Base-by-base conservation (phyloP, 2,113 vertebrate species). In the Gobiocypris rarus region DNA sequence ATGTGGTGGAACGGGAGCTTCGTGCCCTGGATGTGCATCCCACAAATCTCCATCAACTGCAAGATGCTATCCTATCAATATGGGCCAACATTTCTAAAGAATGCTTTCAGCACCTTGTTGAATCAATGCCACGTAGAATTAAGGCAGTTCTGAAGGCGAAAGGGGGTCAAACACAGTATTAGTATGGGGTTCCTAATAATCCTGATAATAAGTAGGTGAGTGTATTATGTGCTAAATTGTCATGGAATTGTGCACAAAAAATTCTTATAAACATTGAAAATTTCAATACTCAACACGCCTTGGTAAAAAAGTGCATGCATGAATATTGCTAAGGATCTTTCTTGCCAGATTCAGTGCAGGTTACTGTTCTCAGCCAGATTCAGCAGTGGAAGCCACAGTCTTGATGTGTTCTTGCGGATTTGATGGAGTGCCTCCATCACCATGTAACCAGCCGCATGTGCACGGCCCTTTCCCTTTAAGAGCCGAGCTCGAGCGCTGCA, bases 401-500 rank as follows among this genome's bases (percentile, higher is more conserved):
- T 43, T 58, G 19, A 31, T 45, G 26, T 79, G 61, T 69, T 28
- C 15, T 59, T 71, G 63, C 8, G 38, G 52, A 71, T 56, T 50
- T 78, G 65, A 79, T 78, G 34, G 63, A 24, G 75, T 28, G 50
- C 17, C 52, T 54, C 52, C 52, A 1, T 54, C 52, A 54, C 17
- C 52, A 8, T 24, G 69, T 54, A 71, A 71, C 63, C 4, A 75
- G 75, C 19, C 4, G 17, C 83, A 84, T 67, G 14, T 58, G 41
- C n/a, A 9, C 34, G 3, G 28, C 24, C 61, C 75, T 84, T 65
- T 52, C 75, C 65, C 83, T 84, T 84, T 84, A 84, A 84, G 74
- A 84, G 82, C 13, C 22, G 3, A 38, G 28, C 83, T 84, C 4
- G 2, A 58, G 19, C 52, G 74, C 9, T 38, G 52, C 52, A 54